Evolutionary conservation across 2,888 invertebrate genomes (phyloP).

Genomic region (Melitaea athalia): DNA sequence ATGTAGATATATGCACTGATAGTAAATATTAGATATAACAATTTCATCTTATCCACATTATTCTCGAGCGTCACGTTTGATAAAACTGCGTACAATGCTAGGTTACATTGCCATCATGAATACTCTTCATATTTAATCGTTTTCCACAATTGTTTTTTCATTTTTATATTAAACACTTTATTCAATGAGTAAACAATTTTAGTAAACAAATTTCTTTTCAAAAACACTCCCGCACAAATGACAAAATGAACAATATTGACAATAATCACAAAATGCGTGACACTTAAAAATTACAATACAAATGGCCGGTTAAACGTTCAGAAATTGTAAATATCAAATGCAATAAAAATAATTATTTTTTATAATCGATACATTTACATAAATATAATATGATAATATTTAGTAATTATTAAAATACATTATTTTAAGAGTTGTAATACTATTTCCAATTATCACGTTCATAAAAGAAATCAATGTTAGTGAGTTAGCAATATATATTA

Average conservation of each 20-base stretch:
- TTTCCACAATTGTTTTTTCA: not conserved
- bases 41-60: slow-evolving; percentile 70
- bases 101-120: slow-evolving; percentile 21
- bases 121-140: slow-evolving; percentile 27
- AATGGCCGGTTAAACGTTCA: slow-evolving; percentile 1
- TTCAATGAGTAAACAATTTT: not conserved
- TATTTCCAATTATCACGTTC: too few species aligned
- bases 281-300: slow-evolving; percentile 6
- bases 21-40: slow-evolving; percentile 65
- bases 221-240: not conserved
- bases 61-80: slow-evolving; percentile 33
- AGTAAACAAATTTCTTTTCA: not conserved
- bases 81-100: slow-evolving; percentile 33
- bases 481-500: too few species aligned
- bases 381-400: too few species aligned
- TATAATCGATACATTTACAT: too few species aligned
- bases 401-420: too few species aligned
- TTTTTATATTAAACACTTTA: not conserved
- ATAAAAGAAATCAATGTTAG: too few species aligned
- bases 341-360: not conserved
- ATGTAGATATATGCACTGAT: slow-evolving; percentile 55
- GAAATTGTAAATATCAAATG: not conserved
- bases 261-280: slow-evolving; percentile 6
- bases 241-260: not conserved
- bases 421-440: too few species aligned